Evolutionary conservation across 2,113 vertebrate species (phyloP), one percentile per base, ranked within the genome.

Genomic region (pig (Sus scrofa)): DNA sequence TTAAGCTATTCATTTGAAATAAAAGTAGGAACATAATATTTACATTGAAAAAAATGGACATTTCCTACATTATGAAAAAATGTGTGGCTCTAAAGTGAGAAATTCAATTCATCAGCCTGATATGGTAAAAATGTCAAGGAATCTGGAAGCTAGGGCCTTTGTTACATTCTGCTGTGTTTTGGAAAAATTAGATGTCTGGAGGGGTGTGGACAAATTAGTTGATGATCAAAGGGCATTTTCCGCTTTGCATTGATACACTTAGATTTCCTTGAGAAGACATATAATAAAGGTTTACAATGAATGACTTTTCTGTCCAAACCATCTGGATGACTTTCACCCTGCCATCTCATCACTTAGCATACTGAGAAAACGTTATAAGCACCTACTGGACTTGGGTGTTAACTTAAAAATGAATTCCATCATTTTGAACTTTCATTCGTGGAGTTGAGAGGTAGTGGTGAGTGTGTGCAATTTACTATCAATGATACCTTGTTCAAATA

Each of bases 1-100:
- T 32, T 54, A 92, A 52, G 27, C 3, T 68, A 89, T 74, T 78
- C 58, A 75, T 90, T 75, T 63, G 9, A 93, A 96, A 44, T 73
- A 65, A 27, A 95, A 83, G 65, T 50, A 71, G 2, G 44, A 44
- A 37, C 24, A 63, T 63, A n/a, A 79, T 24, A 58, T 74, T 89
- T 73, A 63, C 9, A 2, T 74, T 74, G 54, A 86, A 10, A 79
- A 75, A 96, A 86, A 78, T 32, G 8, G 9, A 82, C 34, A 3
- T 39, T 74, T 91, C 34, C 37, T 58, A 73, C 26, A 7, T 81
- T 84, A 34, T 75, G 13, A 52, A 60, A 78, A 73, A 37, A 67
- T 68, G 56, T 12, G 22, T 15, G 8, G 9, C 44, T 68, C 1
- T 86, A 44, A 56, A 75, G 13, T 78, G 24, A 91, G 52, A 86